Evolutionary conservation across 2,113 vertebrate genomes (phyloP).

Genomic region (Chloebia gouldiae): DNA sequence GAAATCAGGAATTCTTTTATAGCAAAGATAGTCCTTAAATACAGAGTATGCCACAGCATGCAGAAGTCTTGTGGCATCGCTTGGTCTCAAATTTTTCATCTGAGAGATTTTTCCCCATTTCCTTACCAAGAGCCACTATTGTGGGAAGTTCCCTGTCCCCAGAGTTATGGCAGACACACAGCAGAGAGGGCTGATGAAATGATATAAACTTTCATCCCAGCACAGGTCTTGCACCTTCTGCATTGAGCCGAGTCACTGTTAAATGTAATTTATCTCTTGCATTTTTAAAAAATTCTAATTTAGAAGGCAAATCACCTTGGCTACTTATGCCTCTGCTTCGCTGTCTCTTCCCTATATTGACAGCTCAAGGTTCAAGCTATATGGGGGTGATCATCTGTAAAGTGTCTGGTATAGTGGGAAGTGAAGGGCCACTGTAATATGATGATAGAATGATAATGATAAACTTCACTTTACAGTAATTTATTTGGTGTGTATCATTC

Average conservation of each 20-base stretch:
- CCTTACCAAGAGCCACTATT: background rate
- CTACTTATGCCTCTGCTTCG: background rate
- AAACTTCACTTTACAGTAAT: background rate
- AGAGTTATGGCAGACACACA: background rate
- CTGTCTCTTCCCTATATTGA: background rate
- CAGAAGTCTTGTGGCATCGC: background rate
- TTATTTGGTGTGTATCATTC: background rate
- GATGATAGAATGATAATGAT: background rate
- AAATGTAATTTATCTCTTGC: background rate
- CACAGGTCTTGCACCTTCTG: background rate
- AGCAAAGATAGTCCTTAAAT: background rate
- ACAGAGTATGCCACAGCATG: fast-evolving
- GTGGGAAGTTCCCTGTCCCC: background rate
- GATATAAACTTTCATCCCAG: background rate
- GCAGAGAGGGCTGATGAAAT: background rate
- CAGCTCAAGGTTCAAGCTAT: background rate
- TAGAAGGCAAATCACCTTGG: background rate
- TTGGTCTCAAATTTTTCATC: background rate
- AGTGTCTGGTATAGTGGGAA: background rate
- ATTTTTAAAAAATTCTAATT: background rate
- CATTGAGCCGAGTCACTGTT: background rate
- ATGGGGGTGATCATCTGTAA: background rate
- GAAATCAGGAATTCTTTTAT: background rate
- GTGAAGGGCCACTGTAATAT: background rate
- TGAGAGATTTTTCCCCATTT: background rate